Evolutionary conservation across 2,113 vertebrate genomes (phyloP).

Genomic region (Solea senegalensis): DNA sequence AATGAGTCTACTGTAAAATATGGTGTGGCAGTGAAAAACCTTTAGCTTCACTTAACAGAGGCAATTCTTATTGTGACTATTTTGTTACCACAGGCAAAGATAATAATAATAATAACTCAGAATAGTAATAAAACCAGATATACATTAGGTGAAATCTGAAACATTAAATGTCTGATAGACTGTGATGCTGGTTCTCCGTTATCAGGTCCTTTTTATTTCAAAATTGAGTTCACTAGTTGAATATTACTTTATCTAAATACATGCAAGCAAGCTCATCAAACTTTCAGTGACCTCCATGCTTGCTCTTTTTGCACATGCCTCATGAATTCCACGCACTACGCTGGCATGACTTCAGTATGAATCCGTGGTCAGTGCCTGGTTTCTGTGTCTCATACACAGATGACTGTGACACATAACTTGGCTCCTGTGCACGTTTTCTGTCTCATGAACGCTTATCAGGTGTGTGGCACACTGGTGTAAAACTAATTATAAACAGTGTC

Average conservation of each 20-base stretch:
- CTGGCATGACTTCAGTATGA: neutral
- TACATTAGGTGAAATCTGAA: too few species aligned
- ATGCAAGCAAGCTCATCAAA: too few species aligned
- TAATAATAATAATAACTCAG: too few species aligned
- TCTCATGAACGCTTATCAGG: conserved; percentile 20
- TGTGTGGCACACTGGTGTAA: neutral
- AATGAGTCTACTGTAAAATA: neutral
- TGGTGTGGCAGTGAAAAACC: neutral
- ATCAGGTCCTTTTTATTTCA: too few species aligned
- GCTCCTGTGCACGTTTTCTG: neutral
- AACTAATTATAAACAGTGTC: neutral
- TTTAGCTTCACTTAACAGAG: neutral
- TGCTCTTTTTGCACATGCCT: neutral
- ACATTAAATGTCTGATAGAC: too few species aligned
- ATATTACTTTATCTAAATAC: too few species aligned
- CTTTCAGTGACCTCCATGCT: neutral
- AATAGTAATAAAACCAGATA: too few species aligned
- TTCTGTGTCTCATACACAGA: neutral
- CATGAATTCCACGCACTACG: neutral
- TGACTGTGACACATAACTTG: neutral
- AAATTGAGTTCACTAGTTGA: too few species aligned
- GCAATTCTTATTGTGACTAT: neutral
- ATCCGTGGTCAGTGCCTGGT: neutral
- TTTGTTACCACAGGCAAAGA: too few species aligned
- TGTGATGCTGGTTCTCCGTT: too few species aligned